Base-by-base conservation (phyloP, 2,113 vertebrate genomes). In the Xenopus laevis region DNA sequence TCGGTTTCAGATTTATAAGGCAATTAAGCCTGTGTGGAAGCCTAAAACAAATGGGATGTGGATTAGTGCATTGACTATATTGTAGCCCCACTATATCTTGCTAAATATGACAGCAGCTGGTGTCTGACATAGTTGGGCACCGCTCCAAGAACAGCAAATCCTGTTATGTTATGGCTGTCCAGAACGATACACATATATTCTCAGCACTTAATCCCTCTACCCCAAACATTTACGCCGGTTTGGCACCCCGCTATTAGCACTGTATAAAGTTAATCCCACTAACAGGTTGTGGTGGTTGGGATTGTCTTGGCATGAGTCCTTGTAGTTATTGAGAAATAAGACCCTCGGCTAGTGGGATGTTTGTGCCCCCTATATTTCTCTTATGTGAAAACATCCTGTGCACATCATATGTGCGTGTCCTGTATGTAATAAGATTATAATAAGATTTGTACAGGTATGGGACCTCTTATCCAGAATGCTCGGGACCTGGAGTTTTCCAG, bases 71-170 rank as follows among this genome's bases (percentile, higher is more conserved):
- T 64, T 77, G 63, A 77, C 66, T n/a, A 64, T 70, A 77, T 64
- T 63, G 67, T 60, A 64, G n/a, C 46, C n/a, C 40, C 66, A 63
- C 27, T 69, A 64, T 57, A 64, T 77, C 66, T 77, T 55, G 47
- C 74, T 70, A 55, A 77, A 77, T 69, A 64, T 70, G 74, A 77
- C 66, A 77, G 67, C 74, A 70, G 74, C 74, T 70, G 73, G 66
- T 70, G 66, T 64, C 53, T 62, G 65, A 70, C 30, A 77, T 55
- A 70, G 59, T 70, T 77, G 67, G 74, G 74, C 74, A 62, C 10
- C 15, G 52, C 52, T 77, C 74, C 74, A 77, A 77, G 74, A 70
- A 77, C 74, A 77, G 66, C 59, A 77, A 77, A 77, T 77, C 59
- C 65, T 70, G 74, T 77, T 77, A 77, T 70, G 66, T 46, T 77